These are phyloP conservation scores for Pristionchus maxplancki DNA, from an alignment of 2,888 invertebrate species.

Conservation along the genomic window DNA sequence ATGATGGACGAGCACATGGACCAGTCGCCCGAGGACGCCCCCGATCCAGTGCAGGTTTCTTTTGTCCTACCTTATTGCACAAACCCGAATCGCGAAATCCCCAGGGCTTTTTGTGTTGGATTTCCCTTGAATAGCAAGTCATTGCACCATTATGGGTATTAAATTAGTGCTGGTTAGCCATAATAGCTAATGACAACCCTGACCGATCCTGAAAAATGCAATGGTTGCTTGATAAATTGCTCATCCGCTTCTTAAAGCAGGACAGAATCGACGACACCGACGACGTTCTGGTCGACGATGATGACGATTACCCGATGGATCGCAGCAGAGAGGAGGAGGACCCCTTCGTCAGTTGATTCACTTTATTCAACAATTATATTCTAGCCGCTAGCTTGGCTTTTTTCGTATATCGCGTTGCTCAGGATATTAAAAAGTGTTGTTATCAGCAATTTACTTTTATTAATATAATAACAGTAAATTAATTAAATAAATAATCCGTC, in stretches of 20 bases:
- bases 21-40: constrained; percentile 36
- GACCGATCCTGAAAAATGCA: no score
- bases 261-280: constrained; percentile 32
- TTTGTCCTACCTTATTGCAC: background rate
- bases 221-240: no score
- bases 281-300: background rate
- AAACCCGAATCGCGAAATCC: no score
- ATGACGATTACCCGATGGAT: constrained; percentile 9
- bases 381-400: background rate
- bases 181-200: no score
- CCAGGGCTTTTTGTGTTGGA: background rate
- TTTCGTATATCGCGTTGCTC: background rate
- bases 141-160: background rate
- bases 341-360: constrained; percentile 15
- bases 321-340: background rate
- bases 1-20: constrained; percentile 38
- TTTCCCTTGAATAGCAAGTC: background rate
- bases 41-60: constrained; percentile 41
- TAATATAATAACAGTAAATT: no score
- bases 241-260: no score
- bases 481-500: no score
- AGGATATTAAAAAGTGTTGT: background rate
- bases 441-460: no score
- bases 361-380: background rate
- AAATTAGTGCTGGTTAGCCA: background rate